These are phyloP conservation scores for Sapajus apella DNA, from an alignment of 2,113 vertebrate species.

Conservation along the genomic window DNA sequence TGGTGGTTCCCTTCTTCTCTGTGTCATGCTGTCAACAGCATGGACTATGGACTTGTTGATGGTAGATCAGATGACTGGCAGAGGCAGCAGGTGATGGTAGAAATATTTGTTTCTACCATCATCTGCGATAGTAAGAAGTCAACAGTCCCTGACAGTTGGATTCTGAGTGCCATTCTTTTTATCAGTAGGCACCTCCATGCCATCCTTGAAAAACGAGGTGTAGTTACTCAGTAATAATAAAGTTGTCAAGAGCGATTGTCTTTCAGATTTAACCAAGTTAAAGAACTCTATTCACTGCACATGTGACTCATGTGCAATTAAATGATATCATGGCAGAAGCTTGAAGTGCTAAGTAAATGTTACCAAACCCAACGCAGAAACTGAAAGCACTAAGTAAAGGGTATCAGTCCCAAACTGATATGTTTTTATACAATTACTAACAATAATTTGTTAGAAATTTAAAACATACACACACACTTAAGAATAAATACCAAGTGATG, in stretches of 20 bases:
- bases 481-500: not conserved
- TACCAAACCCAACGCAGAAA: not conserved
- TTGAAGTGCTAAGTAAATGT: not conserved
- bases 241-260: not conserved
- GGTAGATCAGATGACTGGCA: not conserved
- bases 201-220: not conserved
- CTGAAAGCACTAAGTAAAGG: not conserved
- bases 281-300: not conserved
- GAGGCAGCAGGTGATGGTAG: not conserved
- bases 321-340: not conserved
- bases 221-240: not conserved
- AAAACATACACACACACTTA: too few species aligned
- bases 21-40: not conserved
- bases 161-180: not conserved
- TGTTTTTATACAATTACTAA: not conserved
- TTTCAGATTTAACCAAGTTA: not conserved
- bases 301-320: not conserved
- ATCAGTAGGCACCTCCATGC: not conserved
- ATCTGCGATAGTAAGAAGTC: not conserved
- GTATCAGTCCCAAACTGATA: not conserved
- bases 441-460: not conserved
- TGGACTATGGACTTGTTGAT: rapidly evolving
- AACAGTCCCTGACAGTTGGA: not conserved
- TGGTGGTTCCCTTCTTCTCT: not conserved
- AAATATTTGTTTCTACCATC: not conserved